These are phyloP conservation scores for Diadophis punctatus DNA, from an alignment of 2,113 vertebrate genomes.

Conservation along the genomic window DNA sequence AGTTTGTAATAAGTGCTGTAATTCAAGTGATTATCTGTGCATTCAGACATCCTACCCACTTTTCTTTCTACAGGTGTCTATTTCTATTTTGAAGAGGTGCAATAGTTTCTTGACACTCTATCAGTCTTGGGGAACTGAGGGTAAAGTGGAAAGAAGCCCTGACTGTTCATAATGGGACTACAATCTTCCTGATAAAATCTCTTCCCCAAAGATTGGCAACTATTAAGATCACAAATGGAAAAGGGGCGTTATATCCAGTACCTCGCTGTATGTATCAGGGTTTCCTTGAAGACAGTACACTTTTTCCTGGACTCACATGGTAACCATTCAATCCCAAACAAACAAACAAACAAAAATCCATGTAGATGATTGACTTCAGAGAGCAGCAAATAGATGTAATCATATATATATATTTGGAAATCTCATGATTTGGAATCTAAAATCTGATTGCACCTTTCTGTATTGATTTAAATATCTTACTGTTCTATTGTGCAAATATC, in stretches of 20 bases:
- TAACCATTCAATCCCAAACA: background rate
- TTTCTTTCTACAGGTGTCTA: background rate
- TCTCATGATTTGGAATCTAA: background rate
- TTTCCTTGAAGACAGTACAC: background rate
- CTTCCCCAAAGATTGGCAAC: background rate
- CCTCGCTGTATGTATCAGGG: background rate
- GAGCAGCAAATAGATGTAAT: background rate
- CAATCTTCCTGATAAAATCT: background rate
- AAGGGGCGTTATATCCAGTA: background rate
- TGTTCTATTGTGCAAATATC: background rate
- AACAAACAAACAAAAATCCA: background rate
- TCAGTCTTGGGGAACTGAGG: background rate
- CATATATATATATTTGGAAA: background rate
- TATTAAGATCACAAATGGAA: background rate
- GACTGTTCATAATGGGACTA: background rate
- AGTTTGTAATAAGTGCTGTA: background rate
- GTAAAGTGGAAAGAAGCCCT: background rate
- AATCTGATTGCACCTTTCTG: background rate
- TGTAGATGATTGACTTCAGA: background rate
- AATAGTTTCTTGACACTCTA: background rate
- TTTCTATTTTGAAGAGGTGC: background rate
- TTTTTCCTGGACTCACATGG: background rate
- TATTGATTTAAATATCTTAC: background rate
- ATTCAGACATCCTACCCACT: background rate
- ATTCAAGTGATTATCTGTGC: background rate